Base-by-base conservation (phyloP, 2,113 vertebrate species). In the Podarcis muralis region DNA sequence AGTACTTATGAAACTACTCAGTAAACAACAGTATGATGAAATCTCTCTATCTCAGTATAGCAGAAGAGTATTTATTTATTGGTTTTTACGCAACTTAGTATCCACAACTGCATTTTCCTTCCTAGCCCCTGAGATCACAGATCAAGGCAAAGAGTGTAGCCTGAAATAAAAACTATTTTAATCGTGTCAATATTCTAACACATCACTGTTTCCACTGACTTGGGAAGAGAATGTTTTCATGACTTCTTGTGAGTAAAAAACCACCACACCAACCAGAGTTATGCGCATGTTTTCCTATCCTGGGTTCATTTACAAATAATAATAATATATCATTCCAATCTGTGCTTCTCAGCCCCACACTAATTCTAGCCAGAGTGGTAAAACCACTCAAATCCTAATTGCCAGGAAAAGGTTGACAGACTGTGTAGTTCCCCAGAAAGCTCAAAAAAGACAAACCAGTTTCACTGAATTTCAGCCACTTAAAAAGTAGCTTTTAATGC, bases 1-100 rank as follows among this genome's bases (percentile, higher is more conserved):
- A 77, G 59, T 22, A 35, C 81, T 76, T 53, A 66, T 48, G 81
- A 75, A 77, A 83, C 15, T 11, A 12, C 81, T 78, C 30, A 16
- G 81, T 88, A 57, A 88, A 83, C 87, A 77, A 13, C 3, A 30
- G 11, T 37, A 32, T 88, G 81, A 69, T 84, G 81, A 69, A 88
- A 88, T 88, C 69, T 40, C 12, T 76, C 72, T 59, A 32, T n/a
- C 40, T 57, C 43, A 2, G 18, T 84, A 32, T 27, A 48, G 20
- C 74, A 23, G 43, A 35, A 37, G 66, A 35, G 25, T 57, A 72
- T 72, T 15, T 27, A 27, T 66, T 43, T 77, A 12, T 3, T 12
- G 13, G 59, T 27, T 68, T 4, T 68, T 77, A 35, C 2, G n/a
- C 15, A 77, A 35, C 30, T 77, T 48, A 30, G 4, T n/a, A 78